Conservation (phyloP, 1,140 invertebrate genomes). For the Drosophila pallidifrons region DNA sequence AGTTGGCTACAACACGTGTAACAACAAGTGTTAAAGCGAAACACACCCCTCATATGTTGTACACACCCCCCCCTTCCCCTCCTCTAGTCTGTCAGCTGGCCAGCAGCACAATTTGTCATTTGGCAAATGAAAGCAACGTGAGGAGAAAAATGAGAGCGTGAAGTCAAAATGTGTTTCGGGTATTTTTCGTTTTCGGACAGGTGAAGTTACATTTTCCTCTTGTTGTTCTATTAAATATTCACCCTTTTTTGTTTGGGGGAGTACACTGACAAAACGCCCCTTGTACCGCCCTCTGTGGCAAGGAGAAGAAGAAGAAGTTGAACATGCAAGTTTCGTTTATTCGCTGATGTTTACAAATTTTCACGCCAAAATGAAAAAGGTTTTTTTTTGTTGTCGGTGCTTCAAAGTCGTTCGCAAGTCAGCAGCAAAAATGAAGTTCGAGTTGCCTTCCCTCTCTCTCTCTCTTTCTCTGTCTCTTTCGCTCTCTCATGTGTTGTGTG, state of each 20-base stretch:
- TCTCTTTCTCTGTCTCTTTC: background rate
- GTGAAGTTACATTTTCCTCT: slow-evolving; percentile 31
- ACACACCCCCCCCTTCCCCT: background rate
- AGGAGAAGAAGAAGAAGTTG: background rate
- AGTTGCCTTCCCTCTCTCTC: background rate
- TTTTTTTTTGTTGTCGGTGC: slow-evolving; percentile 36
- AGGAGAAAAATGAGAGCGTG: background rate
- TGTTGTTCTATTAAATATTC: slow-evolving; percentile 75
- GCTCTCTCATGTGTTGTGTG: slow-evolving; percentile 30
- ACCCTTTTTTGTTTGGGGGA: slow-evolving; percentile 58
- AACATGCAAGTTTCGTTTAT: slow-evolving; percentile 70
- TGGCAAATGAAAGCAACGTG: slow-evolving; percentile 32
- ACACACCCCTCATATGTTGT: slow-evolving; percentile 35
- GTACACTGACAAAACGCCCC: slow-evolving; percentile 13
- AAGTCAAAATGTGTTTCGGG: slow-evolving; percentile 2
- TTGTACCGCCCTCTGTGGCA: background rate
- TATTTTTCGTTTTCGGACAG: slow-evolving; percentile 20
- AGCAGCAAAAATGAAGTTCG: slow-evolving; percentile 38
- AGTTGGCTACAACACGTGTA: slow-evolving; percentile 43
- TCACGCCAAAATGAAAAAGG: slow-evolving; percentile 81
- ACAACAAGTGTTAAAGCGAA: slow-evolving; percentile 77
- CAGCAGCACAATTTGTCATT: slow-evolving; percentile 76
- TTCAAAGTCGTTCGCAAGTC: slow-evolving; percentile 42
- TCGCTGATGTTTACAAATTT: slow-evolving; percentile 82
- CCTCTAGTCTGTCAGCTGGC: slow-evolving; percentile 8